Percentiles rank a stretch among this genome's conserved stretches.
These are phyloP conservation scores for Goniozus legneri DNA, from an alignment of 1,140 invertebrate genomes.

Conservation along the genomic window DNA sequence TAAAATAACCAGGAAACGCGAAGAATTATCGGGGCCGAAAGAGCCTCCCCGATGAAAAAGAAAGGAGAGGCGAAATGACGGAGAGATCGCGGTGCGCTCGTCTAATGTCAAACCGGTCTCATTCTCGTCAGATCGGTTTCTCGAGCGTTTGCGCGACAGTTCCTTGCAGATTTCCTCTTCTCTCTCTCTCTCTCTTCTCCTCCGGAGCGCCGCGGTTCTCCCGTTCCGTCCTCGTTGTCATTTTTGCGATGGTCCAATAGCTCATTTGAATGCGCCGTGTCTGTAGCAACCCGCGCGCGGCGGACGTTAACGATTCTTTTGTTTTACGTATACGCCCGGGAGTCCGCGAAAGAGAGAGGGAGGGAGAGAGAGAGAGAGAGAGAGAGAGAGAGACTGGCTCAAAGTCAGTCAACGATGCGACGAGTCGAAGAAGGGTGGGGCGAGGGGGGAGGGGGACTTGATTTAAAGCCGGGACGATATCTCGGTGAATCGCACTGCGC, in stretches of 20 bases:
- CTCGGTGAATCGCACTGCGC: constrained; percentile 45
- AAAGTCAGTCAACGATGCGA: not conserved
- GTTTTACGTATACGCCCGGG: constrained; percentile 45
- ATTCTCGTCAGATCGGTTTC: constrained; percentile 14
- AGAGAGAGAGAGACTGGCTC: too few relatives aligned
- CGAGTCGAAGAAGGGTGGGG: too few relatives aligned
- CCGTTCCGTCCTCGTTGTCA: constrained; percentile 30
- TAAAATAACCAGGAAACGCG: too few relatives aligned
- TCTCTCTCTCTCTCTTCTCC: not conserved
- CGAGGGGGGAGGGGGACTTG: constrained; percentile 42
- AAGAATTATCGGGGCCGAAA: too few relatives aligned
- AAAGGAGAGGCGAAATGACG: constrained; percentile 7
- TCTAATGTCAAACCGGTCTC: constrained; percentile 20
- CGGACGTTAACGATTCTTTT: constrained; percentile 51
- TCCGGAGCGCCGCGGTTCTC: constrained; percentile 7
- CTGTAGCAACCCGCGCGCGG: constrained; percentile 28
- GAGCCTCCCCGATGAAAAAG: not conserved
- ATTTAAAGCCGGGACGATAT: constrained; percentile 50
- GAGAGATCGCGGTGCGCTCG: constrained; percentile 8
- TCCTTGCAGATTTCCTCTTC: too few relatives aligned
- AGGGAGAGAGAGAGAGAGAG: too few relatives aligned
- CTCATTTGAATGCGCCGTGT: constrained; percentile 48
- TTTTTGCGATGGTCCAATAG: constrained; percentile 42
- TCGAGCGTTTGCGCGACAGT: not conserved
- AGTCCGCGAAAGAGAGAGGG: constrained; percentile 43